phyloP scores from a whole-genome alignment of 37 sponge, comb jelly and placozoan genomes.

The Cliona cf. orientalis region DNA sequence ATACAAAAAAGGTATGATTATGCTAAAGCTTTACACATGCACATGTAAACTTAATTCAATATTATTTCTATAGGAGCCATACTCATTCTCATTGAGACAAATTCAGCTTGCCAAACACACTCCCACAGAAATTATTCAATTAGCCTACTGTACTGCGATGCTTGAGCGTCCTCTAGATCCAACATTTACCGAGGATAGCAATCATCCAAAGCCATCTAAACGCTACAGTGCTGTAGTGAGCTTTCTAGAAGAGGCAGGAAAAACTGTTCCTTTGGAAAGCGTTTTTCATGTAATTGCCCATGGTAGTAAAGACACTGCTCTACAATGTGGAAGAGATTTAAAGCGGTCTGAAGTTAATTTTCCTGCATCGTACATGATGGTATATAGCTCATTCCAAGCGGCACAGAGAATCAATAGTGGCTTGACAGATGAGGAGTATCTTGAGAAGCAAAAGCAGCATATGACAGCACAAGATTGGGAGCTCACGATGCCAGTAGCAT shows the following conservation, averaged over 20 bases:
- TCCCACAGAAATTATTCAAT: conserved; percentile 44
- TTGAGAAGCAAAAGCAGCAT: not conserved
- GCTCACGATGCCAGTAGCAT: not conserved
- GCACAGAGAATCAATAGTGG: not conserved
- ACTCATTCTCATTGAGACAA: conserved; percentile 30
- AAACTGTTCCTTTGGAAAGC: conserved; percentile 56
- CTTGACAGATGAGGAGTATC: not conserved
- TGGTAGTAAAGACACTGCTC: not conserved
- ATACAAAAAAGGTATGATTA: no score
- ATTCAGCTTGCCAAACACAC: conserved; percentile 53
- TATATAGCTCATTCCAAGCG: not conserved
- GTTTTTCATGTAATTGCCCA: conserved; percentile 39
- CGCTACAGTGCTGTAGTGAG: not conserved
- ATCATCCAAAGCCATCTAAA: conserved; percentile 6
- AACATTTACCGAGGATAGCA: not conserved
- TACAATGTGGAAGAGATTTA: conserved; percentile 36
- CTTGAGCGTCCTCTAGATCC: conserved; percentile 16
- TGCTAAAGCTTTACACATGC: no score
- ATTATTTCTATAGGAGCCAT: conserved; percentile 7
- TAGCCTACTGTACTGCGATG: conserved; percentile 41
- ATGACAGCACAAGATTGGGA: no score
- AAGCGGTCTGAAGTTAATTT: not conserved
- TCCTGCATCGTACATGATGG: conserved; percentile 24
- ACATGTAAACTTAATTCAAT: no score
- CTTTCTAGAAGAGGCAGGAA: conserved; percentile 47